These are phyloP conservation scores for Semicossyphus pulcher DNA, from an alignment of 2,113 vertebrate species.

Conservation along the genomic window DNA sequence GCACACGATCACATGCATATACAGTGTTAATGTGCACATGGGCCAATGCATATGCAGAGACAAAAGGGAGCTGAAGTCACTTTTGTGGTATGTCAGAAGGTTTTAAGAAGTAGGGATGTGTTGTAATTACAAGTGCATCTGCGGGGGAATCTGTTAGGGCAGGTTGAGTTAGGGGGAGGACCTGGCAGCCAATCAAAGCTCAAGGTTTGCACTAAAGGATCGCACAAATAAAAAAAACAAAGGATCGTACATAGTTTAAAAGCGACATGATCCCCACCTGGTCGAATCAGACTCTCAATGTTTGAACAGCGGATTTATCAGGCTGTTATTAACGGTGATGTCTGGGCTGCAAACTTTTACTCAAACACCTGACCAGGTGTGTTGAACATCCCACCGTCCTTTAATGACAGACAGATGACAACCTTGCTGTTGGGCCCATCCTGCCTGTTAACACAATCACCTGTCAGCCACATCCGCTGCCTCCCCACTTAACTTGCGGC, in stretches of 20 bases:
- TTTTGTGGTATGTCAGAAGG: slow-evolving; percentile 72
- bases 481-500: slow-evolving; percentile 32
- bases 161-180: slow-evolving; percentile 55
- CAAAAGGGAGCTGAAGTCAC: slow-evolving; percentile 59
- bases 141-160: slow-evolving; percentile 71
- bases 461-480: slow-evolving; percentile 60
- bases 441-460: slow-evolving; percentile 60
- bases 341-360: slow-evolving; percentile 17
- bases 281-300: neutral
- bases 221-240: slow-evolving; percentile 30
- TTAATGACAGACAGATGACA: slow-evolving; percentile 64
- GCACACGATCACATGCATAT: neutral
- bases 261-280: neutral
- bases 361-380: slow-evolving; percentile 48
- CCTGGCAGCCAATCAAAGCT: slow-evolving; percentile 63
- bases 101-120: slow-evolving; percentile 46
- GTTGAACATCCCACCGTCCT: slow-evolving; percentile 19
- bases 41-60: neutral
- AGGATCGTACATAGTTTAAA: slow-evolving; percentile 12
- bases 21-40: neutral
- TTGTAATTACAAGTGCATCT: slow-evolving; percentile 65
- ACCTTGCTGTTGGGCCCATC: slow-evolving; percentile 20
- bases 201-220: slow-evolving; percentile 37
- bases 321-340: neutral
- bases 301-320: neutral